A percentile compares a stretch with the other conserved stretches of the same genome.
Evolutionary conservation across 2,113 vertebrate species (phyloP).

Genomic region (Passer domesticus): DNA sequence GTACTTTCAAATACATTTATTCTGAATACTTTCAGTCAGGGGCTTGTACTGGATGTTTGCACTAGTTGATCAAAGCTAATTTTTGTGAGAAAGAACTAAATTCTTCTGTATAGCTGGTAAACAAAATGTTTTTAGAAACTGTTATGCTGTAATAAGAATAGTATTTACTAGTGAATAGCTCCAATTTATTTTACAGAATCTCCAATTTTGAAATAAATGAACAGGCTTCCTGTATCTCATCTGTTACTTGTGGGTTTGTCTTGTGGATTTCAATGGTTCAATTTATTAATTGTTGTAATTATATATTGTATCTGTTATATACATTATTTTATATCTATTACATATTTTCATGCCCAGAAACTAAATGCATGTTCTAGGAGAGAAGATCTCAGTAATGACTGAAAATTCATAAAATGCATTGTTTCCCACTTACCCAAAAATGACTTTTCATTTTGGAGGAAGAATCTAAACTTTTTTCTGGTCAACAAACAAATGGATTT

Average conservation of each 20-base stretch:
- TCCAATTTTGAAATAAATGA: constrained; percentile 68
- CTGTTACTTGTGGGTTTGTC: constrained; percentile 19
- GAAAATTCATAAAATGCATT: neutral
- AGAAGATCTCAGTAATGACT: neutral
- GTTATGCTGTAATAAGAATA: constrained; percentile 20
- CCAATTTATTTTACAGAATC: constrained; percentile 52
- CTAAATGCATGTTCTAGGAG: neutral
- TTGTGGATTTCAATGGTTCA: neutral
- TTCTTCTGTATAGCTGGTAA: constrained; percentile 50
- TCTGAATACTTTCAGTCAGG: constrained; percentile 27
- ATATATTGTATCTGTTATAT: neutral
- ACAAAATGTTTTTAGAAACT: constrained; percentile 27
- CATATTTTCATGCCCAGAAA: neutral
- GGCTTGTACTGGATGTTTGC: constrained; percentile 38
- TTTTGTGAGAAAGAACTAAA: constrained; percentile 46
- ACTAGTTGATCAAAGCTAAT: constrained; percentile 33
- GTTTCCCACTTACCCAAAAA: neutral
- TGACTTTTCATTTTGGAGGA: neutral
- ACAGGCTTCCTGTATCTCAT: constrained; percentile 34
- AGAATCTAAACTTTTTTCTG: neutral
- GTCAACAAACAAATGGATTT: neutral
- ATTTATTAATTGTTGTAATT: neutral
- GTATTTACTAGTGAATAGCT: constrained; percentile 50
- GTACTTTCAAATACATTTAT: constrained; percentile 15
- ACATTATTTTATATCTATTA: neutral